Evolutionary conservation across 2,888 invertebrate genomes (phyloP), one percentile per base, ranked within the genome.

Genomic region (Polymixis lichenea): DNA sequence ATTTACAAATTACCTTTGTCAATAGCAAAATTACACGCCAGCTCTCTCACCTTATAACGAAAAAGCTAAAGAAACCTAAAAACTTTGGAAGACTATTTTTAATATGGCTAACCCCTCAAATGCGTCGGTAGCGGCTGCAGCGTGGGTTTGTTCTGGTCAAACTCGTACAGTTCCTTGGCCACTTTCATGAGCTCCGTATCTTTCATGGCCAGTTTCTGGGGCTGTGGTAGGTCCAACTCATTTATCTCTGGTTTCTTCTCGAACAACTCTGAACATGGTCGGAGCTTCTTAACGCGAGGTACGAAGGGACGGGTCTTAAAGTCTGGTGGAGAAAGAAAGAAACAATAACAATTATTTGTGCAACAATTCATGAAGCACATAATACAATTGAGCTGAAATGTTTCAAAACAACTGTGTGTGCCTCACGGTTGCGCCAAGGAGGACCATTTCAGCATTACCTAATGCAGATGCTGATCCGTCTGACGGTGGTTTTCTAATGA

Each of bases 181-280:
- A 91, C 82, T 85, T 94, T 95, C 95, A 96, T 96, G 22, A 96
- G 91, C 89, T 96, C 96, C 0, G 96, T 96, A 76, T 96, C 96
- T 72, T 95, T 95, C 84, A 96, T 93, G 25, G 94, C 94, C n/a
- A 96, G 91, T 80, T 94, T 94, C 9, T 91, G 86, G 0, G 87
- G 84, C 28, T 87, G 82, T 0, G 88, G 80, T 0, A 84, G 73
- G 1, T 80, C 67, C 0, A 80, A 82, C 4, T 74, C 87, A 8
- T 62, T 55, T 5, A 85, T 86, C 25, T 19, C 32, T 5, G 85
- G 86, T 2, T 86, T 87, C 72, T 83, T 89, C 38, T 87, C 72
- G 0, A 74, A 2, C 13, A 82, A 78, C 6, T 86, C 75, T 3
- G 88, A 80, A 80, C 93, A 93, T 0, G 91, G 91, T 0, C 75